Percentiles rank a stretch among this genome's conserved stretches.
Evolutionary conservation across 2,888 invertebrate species (phyloP).

Genomic region (Metacarcinus magister): DNA sequence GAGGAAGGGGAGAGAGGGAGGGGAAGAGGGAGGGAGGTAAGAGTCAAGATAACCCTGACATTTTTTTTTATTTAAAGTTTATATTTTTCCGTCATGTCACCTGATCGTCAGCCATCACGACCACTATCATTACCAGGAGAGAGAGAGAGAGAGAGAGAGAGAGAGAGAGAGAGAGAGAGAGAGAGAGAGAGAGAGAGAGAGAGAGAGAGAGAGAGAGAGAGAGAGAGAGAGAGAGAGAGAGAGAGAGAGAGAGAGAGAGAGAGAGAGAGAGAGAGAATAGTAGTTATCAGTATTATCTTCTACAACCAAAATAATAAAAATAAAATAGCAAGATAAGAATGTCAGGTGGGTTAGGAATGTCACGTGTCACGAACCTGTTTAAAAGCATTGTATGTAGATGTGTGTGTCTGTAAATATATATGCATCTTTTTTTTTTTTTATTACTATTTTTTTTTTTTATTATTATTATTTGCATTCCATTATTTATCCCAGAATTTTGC

Average conservation of each 20-base stretch:
- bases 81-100: not conserved
- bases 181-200: slow-evolving; percentile 26
- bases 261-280: not conserved
- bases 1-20: too few species aligned
- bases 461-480: not conserved
- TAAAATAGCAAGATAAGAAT: not conserved
- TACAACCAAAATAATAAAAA: not conserved
- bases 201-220: not conserved
- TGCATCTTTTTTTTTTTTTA: not conserved
- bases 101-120: not conserved
- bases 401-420: not conserved
- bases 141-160: slow-evolving; percentile 27
- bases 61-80: not conserved
- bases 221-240: too few species aligned
- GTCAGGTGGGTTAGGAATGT: not conserved
- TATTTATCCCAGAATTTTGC: not conserved
- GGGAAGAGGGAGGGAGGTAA: too few species aligned
- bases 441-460: not conserved
- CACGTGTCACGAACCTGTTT: not conserved
- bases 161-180: slow-evolving; percentile 26
- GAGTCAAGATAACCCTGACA: not conserved
- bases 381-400: not conserved
- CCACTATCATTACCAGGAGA: slow-evolving; percentile 22
- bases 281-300: not conserved
- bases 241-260: too few species aligned